Base-by-base conservation (phyloP, 2,113 vertebrate genomes). In the Nesoenas mayeri region DNA sequence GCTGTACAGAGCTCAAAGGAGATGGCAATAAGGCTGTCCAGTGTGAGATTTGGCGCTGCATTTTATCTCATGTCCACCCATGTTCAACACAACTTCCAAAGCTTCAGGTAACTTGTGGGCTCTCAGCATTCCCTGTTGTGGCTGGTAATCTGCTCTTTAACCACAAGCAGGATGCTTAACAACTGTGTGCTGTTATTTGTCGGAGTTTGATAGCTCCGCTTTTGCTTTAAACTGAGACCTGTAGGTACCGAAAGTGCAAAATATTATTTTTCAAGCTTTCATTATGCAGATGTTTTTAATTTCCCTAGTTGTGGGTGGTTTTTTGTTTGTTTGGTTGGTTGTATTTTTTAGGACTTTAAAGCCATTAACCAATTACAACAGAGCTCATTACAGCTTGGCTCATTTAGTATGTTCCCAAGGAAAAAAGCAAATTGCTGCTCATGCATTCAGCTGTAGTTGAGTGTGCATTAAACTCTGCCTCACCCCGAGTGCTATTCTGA, bases 381-480 rank as follows among this genome's bases (percentile, higher is more conserved):
- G 42, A 88, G 31, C 36, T 80, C 1, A 1, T 86, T 89, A 57
- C 16, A 91, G 26, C 66, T 64, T 87, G 78, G 57, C 44, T 94
- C 18, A 36, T 87, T 91, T 95, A 61, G 28, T 42, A 12, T 72
- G 26, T 79, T 95, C 48, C 34, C 31, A 69, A 34, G 44, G 38
- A 70, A 85, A 44, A 79, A 61, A n/a, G 3, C 11, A 34, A 60
- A 53, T 82, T 42, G 34, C 65, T 93, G 38, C 56, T 87, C 17
- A 25, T 60, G 50, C 6, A 1, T 90, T 88, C 66, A 82, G 47
- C 93, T 81, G 65, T 65, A 84, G 51, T 29, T 82, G 53, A 86
- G 29, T 14, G 40, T 87, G 73, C 48, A 51, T 89, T 95, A 85
- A 92, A 89, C 80, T 91, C 64, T 91, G 42, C 78, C 25, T 87